phyloP scores from a whole-genome alignment of 30 jellyfish, hydroid and myxozoan species.

The Aurelia sp. region DNA sequence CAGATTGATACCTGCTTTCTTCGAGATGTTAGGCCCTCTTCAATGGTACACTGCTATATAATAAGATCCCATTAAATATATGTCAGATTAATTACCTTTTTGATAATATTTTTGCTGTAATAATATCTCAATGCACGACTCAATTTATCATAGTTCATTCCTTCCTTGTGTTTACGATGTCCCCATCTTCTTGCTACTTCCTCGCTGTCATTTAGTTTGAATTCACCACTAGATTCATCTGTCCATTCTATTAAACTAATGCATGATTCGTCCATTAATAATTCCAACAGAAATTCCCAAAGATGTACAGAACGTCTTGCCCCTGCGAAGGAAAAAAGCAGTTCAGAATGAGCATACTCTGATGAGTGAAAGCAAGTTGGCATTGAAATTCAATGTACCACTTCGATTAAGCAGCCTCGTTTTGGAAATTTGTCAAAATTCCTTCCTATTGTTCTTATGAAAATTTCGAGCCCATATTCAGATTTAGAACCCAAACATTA shows the following conservation, averaged over 20 bases:
- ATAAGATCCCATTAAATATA: too few relatives aligned
- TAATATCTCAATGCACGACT: constrained; percentile 96
- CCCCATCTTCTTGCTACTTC: constrained; percentile 99
- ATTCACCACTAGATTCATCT: constrained; percentile 96
- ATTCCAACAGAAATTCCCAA: constrained; percentile 96
- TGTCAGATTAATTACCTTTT: constrained; percentile 62
- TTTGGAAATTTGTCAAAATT: too few relatives aligned
- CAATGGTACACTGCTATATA: too few relatives aligned
- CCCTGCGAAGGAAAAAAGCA: constrained; percentile 46
- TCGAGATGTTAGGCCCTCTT: too few relatives aligned
- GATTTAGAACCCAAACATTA: too few relatives aligned
- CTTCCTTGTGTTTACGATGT: constrained; percentile 94
- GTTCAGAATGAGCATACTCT: too few relatives aligned
- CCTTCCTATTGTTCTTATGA: too few relatives aligned
- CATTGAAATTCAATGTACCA: too few relatives aligned
- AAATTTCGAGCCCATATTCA: too few relatives aligned
- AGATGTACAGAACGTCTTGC: constrained; percentile 97
- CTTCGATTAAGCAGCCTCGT: too few relatives aligned
- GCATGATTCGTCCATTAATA: constrained; percentile 93
- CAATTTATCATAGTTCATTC: constrained; percentile 96
- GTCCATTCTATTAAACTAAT: constrained; percentile 91
- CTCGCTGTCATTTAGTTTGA: constrained; percentile 91
- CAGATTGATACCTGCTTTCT: too few relatives aligned
- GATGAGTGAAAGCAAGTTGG: too few relatives aligned
- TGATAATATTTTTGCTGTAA: constrained; percentile 93